phyloP scores from a whole-genome alignment of 2,113 vertebrate genomes.

The Mustela lutreola region DNA sequence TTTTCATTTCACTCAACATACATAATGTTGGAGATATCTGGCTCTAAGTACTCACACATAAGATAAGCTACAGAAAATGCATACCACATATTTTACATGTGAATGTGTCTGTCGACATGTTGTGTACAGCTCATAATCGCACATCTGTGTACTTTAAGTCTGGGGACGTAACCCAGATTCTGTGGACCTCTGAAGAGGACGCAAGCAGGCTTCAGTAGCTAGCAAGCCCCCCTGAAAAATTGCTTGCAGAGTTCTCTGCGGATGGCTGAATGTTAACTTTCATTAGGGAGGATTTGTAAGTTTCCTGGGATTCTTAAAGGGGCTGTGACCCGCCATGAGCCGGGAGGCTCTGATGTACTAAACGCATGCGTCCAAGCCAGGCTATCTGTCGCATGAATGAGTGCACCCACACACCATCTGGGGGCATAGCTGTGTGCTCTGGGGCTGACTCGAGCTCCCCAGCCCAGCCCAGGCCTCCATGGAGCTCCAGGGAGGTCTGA shows the following conservation, averaged over 20 bases:
- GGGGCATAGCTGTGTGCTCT: not conserved
- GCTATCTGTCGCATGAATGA: not conserved
- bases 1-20: not conserved
- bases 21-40: not conserved
- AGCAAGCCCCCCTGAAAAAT: not conserved
- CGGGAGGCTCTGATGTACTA: not conserved
- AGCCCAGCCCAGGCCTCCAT: not conserved
- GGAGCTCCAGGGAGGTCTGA: not conserved
- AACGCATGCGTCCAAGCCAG: fast-evolving
- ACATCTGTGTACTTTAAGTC: not conserved
- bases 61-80: not conserved
- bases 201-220: not conserved
- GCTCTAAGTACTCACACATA: not conserved
- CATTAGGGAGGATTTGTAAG: not conserved
- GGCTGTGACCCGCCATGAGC: not conserved
- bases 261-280: not conserved
- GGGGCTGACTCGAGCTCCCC: not conserved
- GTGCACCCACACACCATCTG: too few species aligned
- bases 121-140: fast-evolving
- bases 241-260: not conserved
- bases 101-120: not conserved
- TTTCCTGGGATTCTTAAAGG: not conserved
- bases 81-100: not conserved
- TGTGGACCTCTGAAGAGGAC: not conserved
- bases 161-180: not conserved